Conservation (phyloP, 2,888 invertebrate species). For the Gastracanthus pulcherrimus region DNA sequence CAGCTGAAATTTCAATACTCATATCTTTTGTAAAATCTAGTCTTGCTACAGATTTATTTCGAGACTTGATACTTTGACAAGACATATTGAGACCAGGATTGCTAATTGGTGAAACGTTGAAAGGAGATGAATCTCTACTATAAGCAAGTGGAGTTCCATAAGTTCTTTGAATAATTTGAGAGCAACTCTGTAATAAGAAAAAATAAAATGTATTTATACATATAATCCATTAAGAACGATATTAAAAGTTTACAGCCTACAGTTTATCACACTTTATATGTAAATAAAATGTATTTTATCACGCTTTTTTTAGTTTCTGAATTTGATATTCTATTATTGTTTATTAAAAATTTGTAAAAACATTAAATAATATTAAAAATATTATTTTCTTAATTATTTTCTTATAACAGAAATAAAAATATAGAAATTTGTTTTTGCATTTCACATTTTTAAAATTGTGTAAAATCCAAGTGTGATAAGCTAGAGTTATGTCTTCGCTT, state of each 20-base stretch:
- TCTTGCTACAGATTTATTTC: slow-evolving; percentile 64
- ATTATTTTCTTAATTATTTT: too few relatives aligned
- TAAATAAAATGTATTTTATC: background rate
- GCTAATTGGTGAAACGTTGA: slow-evolving; percentile 71
- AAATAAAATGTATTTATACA: background rate
- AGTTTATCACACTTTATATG: background rate
- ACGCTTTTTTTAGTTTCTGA: too few relatives aligned
- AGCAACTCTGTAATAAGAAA: slow-evolving; percentile 56
- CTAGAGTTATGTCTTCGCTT: background rate
- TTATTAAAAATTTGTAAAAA: too few relatives aligned
- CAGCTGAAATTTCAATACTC: slow-evolving; percentile 66
- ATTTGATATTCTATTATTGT: too few relatives aligned
- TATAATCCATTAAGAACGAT: background rate
- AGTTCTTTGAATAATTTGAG: slow-evolving; percentile 60
- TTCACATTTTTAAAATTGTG: too few relatives aligned
- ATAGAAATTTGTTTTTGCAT: too few relatives aligned
- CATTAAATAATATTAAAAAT: too few relatives aligned
- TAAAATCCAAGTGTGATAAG: background rate
- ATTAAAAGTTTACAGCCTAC: background rate
- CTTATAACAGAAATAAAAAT: too few relatives aligned
- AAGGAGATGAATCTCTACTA: slow-evolving; percentile 66
- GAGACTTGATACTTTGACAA: slow-evolving; percentile 66
- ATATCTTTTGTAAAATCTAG: slow-evolving; percentile 71
- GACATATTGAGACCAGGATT: slow-evolving; percentile 64
- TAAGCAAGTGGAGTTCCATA: slow-evolving; percentile 66